Conservation (phyloP, 2,888 invertebrate genomes). For the Anagyrus pseudococci region DNA sequence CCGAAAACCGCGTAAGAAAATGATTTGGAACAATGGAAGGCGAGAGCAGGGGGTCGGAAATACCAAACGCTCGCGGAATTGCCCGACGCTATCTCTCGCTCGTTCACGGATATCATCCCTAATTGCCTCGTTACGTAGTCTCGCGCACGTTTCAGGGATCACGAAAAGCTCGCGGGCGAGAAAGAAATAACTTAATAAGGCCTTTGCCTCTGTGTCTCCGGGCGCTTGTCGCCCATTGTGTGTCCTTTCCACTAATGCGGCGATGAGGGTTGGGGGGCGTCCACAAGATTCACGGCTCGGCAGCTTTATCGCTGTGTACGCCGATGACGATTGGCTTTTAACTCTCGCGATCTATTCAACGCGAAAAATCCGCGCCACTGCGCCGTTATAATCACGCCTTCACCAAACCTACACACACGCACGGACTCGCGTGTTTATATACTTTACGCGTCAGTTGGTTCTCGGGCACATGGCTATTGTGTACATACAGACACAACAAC, state of each 20-base stretch:
- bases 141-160: slow-evolving; percentile 2
- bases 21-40: slow-evolving; percentile 30
- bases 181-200: slow-evolving; percentile 31
- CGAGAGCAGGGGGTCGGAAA: too few relatives aligned
- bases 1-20: slow-evolving; percentile 19
- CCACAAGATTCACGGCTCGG: slow-evolving; percentile 20
- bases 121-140: slow-evolving; percentile 35
- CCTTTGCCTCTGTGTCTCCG: not conserved
- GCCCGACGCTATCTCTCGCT: not conserved
- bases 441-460: too few relatives aligned
- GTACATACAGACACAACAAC: too few relatives aligned
- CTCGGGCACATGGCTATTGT: too few relatives aligned
- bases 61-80: too few relatives aligned
- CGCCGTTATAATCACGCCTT: too few relatives aligned
- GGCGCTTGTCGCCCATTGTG: too few relatives aligned
- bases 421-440: too few relatives aligned
- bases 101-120: slow-evolving; percentile 2
- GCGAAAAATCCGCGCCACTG: too few relatives aligned
- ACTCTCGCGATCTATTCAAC: too few relatives aligned
- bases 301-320: slow-evolving; percentile 24
- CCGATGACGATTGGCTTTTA: slow-evolving; percentile 32
- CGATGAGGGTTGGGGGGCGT: not conserved
- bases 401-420: too few relatives aligned
- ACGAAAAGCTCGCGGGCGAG: not conserved
- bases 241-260: too few relatives aligned